Evolutionary conservation across 2,888 invertebrate genomes (phyloP).

Genomic region (Blastobasis lacticolella): DNA sequence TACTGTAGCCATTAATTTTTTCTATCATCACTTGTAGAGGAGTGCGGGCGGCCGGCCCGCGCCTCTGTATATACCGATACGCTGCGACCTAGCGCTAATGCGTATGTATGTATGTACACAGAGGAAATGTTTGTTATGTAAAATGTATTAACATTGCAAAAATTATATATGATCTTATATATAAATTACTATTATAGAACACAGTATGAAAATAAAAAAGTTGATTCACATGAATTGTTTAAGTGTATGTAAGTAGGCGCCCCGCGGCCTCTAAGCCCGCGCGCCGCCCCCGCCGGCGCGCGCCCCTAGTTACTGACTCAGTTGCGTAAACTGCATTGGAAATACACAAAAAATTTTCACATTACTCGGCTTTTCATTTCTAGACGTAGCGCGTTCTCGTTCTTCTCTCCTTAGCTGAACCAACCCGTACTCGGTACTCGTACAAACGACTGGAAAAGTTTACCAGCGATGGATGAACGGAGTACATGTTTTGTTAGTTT

Average conservation of each 20-base stretch:
- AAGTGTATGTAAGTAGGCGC: conserved; percentile 51
- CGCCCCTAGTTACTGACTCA: conserved; percentile 28
- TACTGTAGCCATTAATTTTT: conserved; percentile 71
- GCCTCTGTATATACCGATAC: conserved; percentile 48
- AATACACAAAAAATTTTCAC: conserved; percentile 65
- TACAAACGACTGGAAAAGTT: too few relatives aligned
- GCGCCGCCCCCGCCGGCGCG: background rate
- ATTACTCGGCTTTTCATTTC: conserved; percentile 63
- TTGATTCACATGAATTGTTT: conserved; percentile 71
- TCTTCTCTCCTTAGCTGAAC: too few relatives aligned
- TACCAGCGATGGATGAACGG: too few relatives aligned
- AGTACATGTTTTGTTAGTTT: too few relatives aligned
- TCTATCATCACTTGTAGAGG: conserved; percentile 63
- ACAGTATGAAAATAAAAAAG: conserved; percentile 73
- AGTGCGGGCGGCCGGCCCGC: conserved; percentile 27
- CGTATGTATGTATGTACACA: conserved; percentile 67
- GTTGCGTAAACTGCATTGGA: conserved; percentile 53
- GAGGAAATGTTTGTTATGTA: conserved; percentile 72
- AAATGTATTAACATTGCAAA: conserved; percentile 74
- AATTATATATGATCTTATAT: conserved; percentile 73
- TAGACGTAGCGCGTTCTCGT: background rate
- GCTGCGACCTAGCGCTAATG: conserved; percentile 38
- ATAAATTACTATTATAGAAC: conserved; percentile 74
- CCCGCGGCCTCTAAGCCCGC: conserved; percentile 15
- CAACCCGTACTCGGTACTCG: too few relatives aligned